Base-by-base conservation (phyloP, 2,113 vertebrate genomes). In the Catagonus wagneri region DNA sequence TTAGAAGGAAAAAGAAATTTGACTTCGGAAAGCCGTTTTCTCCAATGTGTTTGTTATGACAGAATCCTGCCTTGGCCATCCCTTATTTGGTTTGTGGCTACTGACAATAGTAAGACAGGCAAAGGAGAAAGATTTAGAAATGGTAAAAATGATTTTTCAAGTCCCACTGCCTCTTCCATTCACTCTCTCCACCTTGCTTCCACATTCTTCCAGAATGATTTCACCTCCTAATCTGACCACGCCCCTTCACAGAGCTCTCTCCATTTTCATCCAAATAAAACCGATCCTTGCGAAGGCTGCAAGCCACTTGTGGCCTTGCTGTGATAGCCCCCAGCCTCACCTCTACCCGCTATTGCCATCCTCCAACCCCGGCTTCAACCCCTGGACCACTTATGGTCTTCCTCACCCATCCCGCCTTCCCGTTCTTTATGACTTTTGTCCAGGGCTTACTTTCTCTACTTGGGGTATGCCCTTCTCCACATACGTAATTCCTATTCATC, bases 291-390 rank as follows among this genome's bases (percentile, higher is more conserved):
- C 22, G 1, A 4, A 52, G 68, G 5, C 4, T 19, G 69, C 0
- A 0, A 1, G 27, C 66, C 52, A n/a, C 3, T 58, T 19, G 12
- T 9, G 7, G 69, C 50, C 39, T 68, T 36, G 15, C 17, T 17
- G 11, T 11, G 56, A 29, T 7, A 16, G 27, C 10, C 52, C 32
- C 56, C 10, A 7, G 7, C 29, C 54, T 85, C 15, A 36, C 29
- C 23, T 10, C 66, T 54, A 4, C 54, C 7, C 4, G 3, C 3
- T 6, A 15, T 19, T 0, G 0, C 39, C 1, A 22, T 72, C 34
- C 29, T n/a, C 68, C 65, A 68, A 27, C 12, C 60, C 36, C 4
- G 58, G 58, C n/a, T 68, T 22, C 27, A n/a, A 2, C 7, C 44
- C 58, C 34, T 15, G 58, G 14, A 15, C 4, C 17, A 6, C 17